Evolutionary conservation across 2,113 vertebrate genomes (phyloP).

Genomic region (Talpa occidentalis): DNA sequence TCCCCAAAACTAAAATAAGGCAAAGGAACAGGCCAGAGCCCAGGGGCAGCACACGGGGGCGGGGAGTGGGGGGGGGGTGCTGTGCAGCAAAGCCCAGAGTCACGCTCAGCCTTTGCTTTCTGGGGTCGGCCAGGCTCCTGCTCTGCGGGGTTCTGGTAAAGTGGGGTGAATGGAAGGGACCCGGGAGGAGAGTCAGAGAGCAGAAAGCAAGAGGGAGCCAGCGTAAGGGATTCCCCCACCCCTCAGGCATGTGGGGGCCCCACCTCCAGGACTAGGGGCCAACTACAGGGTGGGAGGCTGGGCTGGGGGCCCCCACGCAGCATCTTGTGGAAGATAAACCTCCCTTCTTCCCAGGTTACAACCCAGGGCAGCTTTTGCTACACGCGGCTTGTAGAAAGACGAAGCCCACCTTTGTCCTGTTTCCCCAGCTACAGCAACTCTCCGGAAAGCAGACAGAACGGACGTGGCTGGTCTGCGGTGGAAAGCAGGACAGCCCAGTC

Average conservation of each 20-base stretch:
- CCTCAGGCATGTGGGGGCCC: background rate
- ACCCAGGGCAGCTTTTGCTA: background rate
- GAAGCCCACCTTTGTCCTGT: slow-evolving; percentile 58
- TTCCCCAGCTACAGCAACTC: slow-evolving; percentile 71
- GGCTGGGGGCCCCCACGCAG: too few species aligned
- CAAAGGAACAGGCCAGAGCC: background rate
- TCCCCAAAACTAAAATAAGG: background rate
- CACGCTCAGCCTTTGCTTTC: background rate
- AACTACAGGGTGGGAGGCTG: background rate
- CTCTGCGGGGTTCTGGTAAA: background rate
- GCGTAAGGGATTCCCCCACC: too few species aligned
- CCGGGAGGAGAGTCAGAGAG: too few species aligned
- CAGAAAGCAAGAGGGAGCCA: too few species aligned
- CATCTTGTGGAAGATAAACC: background rate
- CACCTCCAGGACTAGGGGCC: background rate
- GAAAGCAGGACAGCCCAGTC: slow-evolving; percentile 38
- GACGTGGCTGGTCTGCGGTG: slow-evolving; percentile 73
- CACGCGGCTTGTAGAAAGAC: slow-evolving; percentile 61
- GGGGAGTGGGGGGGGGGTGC: background rate
- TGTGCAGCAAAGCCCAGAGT: fast-evolving
- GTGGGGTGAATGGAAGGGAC: too few species aligned
- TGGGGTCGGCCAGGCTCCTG: too few species aligned
- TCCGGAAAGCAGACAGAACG: slow-evolving; percentile 75
- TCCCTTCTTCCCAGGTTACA: background rate
- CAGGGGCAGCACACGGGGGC: too few species aligned